Evolutionary conservation across 2,888 invertebrate species (phyloP), one percentile per base, ranked within the genome.

Genomic region (Hirtodrosophila duncani): DNA sequence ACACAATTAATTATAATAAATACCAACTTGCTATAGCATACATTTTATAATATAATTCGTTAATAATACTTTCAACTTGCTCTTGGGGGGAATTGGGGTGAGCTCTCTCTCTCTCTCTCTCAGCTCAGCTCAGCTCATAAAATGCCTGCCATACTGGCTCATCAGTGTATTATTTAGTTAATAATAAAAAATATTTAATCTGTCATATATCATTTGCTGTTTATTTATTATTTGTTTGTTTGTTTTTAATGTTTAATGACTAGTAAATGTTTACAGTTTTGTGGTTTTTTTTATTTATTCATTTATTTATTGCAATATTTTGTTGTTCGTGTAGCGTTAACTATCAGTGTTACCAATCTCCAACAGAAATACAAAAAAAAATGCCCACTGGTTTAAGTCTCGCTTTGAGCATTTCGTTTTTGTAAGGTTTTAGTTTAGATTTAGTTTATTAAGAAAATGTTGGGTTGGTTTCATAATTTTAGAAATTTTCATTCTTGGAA

Each of bases 1-100:
- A 68, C 68, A 60, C 56, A 60, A 52, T 67, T 80, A 64, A 77
- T 67, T 59, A 67, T 75, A 74, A 81, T 81, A 75, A 81, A 78
- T 81, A 75, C 74, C 81, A 81, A 75, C 75, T 81, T 78, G 62
- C 67, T 75, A 69, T 75, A 64, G 78, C 69, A 72, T 75, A 58
- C 51, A 58, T 33, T 27, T 39, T 45, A 68, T 56, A 61, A 64
- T 58, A 64, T 56, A 57, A 71, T 50, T 74, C 60, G 66, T 77
- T 72, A 71, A 72, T 72, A 72, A 72, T 72, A 80, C 80, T 80
- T 67, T 71, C 52, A 77, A 71, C 77, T 80, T 65, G 59, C 36
- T 53, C 31, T 44, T 17, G 26, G 41, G 18, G 26, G 13, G 7
- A 36, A n/a, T n/a, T n/a, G 29, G 10, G 23, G 41, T 27, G 41